Evolutionary conservation across 2,113 vertebrate species (phyloP).

Genomic region (Orthonyx spaldingii): DNA sequence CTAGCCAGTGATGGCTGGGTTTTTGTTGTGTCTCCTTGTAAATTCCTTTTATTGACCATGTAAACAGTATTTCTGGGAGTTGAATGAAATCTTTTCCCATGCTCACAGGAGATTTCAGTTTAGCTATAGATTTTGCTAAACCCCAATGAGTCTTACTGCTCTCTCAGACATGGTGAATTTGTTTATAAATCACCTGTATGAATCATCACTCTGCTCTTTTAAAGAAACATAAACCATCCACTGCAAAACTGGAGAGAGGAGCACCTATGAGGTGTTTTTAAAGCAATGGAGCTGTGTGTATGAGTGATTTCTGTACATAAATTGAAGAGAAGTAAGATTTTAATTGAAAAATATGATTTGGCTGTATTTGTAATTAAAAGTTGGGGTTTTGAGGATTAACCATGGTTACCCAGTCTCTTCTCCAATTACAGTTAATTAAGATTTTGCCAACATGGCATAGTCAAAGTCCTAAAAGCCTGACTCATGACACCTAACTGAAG

Average conservation of each 20-base stretch:
- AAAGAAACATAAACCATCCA: conserved; percentile 18
- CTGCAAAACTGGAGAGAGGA: neutral
- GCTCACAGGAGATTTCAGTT: conserved; percentile 9
- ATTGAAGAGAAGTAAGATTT: neutral
- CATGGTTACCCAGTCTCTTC: neutral
- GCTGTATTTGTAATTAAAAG: neutral
- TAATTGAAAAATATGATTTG: neutral
- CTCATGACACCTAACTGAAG: neutral
- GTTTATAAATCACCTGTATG: conserved; percentile 42
- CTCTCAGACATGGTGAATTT: conserved; percentile 27
- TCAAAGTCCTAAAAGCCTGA: neutral
- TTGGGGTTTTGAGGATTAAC: neutral
- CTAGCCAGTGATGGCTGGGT: neutral
- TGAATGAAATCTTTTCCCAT: neutral
- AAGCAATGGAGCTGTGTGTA: neutral
- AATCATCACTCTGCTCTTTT: conserved; percentile 9
- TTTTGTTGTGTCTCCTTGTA: conserved; percentile 1
- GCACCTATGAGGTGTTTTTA: neutral
- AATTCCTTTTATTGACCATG: conserved; percentile 46
- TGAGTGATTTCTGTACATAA: neutral
- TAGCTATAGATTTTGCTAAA: conserved; percentile 46
- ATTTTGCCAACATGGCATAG: neutral
- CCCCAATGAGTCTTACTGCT: conserved; percentile 13
- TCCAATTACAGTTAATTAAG: neutral
- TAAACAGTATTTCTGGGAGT: conserved; percentile 40